These are phyloP conservation scores for Takifugu ocellatus DNA, from an alignment of 2,797 vertebrate genomes.

Conservation along the genomic window DNA sequence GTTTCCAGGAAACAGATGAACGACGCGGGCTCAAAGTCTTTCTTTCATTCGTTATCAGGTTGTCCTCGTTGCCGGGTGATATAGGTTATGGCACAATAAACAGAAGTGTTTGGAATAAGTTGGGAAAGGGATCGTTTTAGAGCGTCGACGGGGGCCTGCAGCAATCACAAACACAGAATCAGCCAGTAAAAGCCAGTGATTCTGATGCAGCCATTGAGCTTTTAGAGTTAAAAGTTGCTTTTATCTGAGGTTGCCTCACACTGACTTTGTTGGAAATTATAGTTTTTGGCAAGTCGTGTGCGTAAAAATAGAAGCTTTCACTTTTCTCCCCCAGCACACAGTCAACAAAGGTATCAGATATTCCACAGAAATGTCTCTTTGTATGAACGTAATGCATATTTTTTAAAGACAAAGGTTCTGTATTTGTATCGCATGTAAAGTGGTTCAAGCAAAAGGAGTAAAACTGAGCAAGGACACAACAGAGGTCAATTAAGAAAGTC, in stretches of 20 bases:
- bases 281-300: conserved; percentile 1
- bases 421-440: too few relatives aligned
- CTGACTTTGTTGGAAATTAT: background rate
- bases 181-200: conserved; percentile 8
- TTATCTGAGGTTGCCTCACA: background rate
- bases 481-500: too few relatives aligned
- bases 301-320: background rate
- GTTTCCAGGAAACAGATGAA: conserved; percentile 47
- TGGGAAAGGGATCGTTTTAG: conserved; percentile 43
- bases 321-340: too few relatives aligned
- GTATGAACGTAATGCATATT: too few relatives aligned
- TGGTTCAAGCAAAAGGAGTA: too few relatives aligned
- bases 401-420: too few relatives aligned
- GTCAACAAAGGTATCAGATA: too few relatives aligned
- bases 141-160: conserved; percentile 50
- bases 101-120: conserved; percentile 44
- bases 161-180: conserved; percentile 23
- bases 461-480: too few relatives aligned
- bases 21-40: conserved; percentile 13
- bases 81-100: conserved; percentile 51
- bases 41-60: conserved; percentile 8
- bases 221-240: background rate
- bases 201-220: too few relatives aligned
- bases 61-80: conserved; percentile 39
- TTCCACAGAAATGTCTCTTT: too few relatives aligned